A percentile compares a stretch with the other conserved stretches of the same genome.
Conservation (phyloP, 92 coral and sea anemone species). For the Hydrozoanthus gracilis region DNA sequence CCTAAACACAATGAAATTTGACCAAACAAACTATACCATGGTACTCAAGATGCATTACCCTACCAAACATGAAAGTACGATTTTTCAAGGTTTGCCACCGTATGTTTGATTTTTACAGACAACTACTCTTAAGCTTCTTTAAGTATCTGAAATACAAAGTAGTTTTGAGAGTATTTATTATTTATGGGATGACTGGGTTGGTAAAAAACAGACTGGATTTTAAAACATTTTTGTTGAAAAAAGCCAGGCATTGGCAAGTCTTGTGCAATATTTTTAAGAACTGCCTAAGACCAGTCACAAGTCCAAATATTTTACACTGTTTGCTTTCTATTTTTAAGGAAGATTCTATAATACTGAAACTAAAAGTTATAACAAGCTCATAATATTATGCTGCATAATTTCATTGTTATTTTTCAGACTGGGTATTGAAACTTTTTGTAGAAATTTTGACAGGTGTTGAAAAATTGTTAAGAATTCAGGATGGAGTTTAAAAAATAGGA, state of each 20-base stretch:
- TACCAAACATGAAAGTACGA: too few species aligned
- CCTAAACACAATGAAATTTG: too few species aligned
- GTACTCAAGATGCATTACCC: too few species aligned
- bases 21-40: too few species aligned
- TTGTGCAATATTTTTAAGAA: constrained; percentile 3
- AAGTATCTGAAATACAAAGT: constrained; percentile 27
- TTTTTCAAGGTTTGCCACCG: too few species aligned
- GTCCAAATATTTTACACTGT: constrained; percentile 17
- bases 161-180: constrained; percentile 18
- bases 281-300: constrained; percentile 20
- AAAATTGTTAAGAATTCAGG: constrained; percentile 17
- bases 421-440: constrained; percentile 9
- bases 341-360: constrained; percentile 14
- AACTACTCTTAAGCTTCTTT: background rate
- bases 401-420: constrained; percentile 17
- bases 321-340: constrained; percentile 10
- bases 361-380: background rate
- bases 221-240: constrained; percentile 22
- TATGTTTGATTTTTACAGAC: too few species aligned
- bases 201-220: constrained; percentile 17
- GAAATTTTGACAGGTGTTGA: constrained; percentile 15
- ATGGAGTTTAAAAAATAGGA: constrained; percentile 14
- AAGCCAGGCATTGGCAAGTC: background rate
- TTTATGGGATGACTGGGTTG: constrained; percentile 15
- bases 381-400: background rate